phyloP scores from a whole-genome alignment of 1,140 invertebrate genomes.

The Sinonovacula constricta region DNA sequence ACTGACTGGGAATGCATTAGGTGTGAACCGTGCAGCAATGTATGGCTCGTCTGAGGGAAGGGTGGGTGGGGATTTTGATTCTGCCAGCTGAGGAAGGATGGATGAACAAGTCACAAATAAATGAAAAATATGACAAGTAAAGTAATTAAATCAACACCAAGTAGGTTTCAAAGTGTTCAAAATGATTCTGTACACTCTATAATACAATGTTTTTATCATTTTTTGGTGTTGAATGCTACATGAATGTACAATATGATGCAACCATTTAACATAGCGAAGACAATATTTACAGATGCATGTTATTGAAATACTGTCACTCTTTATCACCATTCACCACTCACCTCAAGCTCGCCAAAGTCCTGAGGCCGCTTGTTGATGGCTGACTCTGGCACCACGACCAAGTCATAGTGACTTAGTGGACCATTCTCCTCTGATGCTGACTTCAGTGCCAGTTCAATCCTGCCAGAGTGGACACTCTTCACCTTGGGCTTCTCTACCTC shows the following conservation, averaged over 20 bases:
- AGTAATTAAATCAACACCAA: too few species aligned
- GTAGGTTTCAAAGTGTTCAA: too few species aligned
- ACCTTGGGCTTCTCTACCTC: conserved; percentile 97
- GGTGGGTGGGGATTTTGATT: conserved; percentile 45
- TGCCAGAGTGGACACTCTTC: conserved; percentile 91
- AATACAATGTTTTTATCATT: too few species aligned
- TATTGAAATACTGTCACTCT: too few species aligned
- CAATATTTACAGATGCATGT: too few species aligned
- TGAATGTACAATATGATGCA: too few species aligned
- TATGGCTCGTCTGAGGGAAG: conserved; percentile 64
- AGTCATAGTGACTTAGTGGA: conserved; percentile 98
- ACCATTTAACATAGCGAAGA: too few species aligned
- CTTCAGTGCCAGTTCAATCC: conserved; percentile 93
- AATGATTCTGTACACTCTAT: too few species aligned
- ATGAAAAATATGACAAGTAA: too few species aligned
- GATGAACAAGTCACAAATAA: too few species aligned
- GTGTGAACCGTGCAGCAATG: conserved; percentile 73
- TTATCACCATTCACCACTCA: too few species aligned
- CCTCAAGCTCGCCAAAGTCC: conserved; percentile 67
- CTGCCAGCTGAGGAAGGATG: conserved; percentile 65
- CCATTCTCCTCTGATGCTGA: conserved; percentile 99
- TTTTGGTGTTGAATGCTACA: too few species aligned
- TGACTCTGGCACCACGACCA: conserved; percentile 95
- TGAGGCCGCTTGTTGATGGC: conserved; percentile 57
- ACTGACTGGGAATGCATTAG: conserved; percentile 63